Base-by-base conservation (phyloP, 2,113 vertebrate species). In the Chaenocephalus aceratus region DNA sequence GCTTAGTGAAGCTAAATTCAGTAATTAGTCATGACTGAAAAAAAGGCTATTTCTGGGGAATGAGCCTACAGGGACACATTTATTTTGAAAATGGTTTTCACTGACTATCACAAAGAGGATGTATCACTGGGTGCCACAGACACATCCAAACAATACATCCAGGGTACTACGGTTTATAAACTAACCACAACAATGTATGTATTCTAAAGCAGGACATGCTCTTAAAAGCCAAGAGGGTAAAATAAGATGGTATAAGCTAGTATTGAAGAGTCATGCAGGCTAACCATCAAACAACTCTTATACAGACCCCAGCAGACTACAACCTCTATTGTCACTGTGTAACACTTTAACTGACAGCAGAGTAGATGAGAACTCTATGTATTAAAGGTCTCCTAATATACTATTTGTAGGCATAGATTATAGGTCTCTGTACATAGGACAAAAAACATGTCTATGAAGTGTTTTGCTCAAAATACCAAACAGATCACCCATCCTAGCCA, bases 41-140 rank as follows among this genome's bases (percentile, higher is more conserved):
- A 61, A 53, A 61, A 45, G 21, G 10, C 21, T 68, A 76, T 49
- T 76, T 76, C 0, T 59, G 56, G n/a, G 26, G 65, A 67, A 67
- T 59, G 30, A 30, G 48, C n/a, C 46, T 44, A 13, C 15, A 45
- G n/a, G 64, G 72, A 34, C 23, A 65, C 52, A 46, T 67, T 34
- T 45, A 18, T 52, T 36, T 51, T 66, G 3, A 18, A 60, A 44
- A 67, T 51, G 63, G 1, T 52, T 77, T 60, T 58, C 18, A 11
- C 23, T 54, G 34, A 64, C n/a, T 64, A n/a, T 21, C 46, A 51
- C 1, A 1, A 6, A 45, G 46, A 67, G 46, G 30, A 49, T 48
- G 48, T 57, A 21, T 34, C n/a, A 73, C 23, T 52, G 65, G 34
- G 15, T 30, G 3, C 21, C 41, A n/a, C 11, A 56, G 15, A 65